Percentiles rank a stretch among this genome's conserved stretches.
phyloP scores from a whole-genome alignment of 2,113 vertebrate species.

The Aythya baeri region DNA sequence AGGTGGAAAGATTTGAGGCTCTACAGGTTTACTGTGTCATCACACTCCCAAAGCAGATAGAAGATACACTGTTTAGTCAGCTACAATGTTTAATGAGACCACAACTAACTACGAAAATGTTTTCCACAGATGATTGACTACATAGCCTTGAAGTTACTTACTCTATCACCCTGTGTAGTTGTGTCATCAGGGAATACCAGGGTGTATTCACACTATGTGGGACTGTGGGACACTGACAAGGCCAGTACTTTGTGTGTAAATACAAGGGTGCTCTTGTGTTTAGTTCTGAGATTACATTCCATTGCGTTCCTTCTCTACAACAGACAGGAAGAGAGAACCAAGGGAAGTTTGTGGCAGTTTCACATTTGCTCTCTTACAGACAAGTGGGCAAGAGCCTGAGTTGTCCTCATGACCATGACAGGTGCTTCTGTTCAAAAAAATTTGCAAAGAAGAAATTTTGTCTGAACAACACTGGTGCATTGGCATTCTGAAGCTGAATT shows the following conservation, averaged over 20 bases:
- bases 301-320: not conserved
- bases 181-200: not conserved
- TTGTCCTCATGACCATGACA: not conserved
- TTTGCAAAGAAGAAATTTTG: not conserved
- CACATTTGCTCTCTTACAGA: not conserved
- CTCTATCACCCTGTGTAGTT: not conserved
- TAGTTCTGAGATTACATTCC: not conserved
- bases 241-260: not conserved
- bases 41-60: not conserved
- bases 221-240: not conserved
- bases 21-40: not conserved
- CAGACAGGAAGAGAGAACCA: not conserved
- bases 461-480: not conserved
- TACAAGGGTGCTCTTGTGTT: not conserved
- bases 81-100: not conserved
- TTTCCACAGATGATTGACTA: not conserved
- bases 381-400: not conserved
- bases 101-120: not conserved
- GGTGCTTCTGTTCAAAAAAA: not conserved
- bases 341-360: not conserved
- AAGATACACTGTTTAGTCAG: not conserved
- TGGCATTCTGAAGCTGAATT: not conserved
- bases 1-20: not conserved
- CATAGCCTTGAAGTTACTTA: not conserved
- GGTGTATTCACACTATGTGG: not conserved